Evolutionary conservation across 2,113 vertebrate species (phyloP).

Genomic region (Aplodontia rufa): DNA sequence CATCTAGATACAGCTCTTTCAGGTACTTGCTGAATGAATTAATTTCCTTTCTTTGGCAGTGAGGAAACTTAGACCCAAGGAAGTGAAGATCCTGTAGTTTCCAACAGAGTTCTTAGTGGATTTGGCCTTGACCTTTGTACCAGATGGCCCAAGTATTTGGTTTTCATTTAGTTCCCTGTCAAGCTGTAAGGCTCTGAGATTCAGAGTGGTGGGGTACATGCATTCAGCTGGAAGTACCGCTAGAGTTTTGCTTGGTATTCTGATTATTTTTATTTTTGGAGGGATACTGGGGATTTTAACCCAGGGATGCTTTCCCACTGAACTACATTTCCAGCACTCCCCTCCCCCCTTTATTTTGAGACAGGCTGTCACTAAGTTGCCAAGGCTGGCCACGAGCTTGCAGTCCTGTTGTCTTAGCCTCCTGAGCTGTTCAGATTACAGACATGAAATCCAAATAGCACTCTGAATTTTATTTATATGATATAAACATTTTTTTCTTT

Average conservation of each 20-base stretch:
- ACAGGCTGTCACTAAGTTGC: too few species aligned
- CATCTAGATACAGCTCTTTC: neutral
- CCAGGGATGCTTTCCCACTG: too few species aligned
- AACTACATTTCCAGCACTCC: too few species aligned
- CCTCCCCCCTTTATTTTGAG: too few species aligned
- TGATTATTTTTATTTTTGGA: neutral
- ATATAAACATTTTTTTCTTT: neutral
- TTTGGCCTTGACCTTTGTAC: neutral
- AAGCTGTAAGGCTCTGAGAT: neutral
- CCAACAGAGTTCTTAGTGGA: neutral
- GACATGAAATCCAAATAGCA: too few species aligned
- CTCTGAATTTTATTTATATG: neutral
- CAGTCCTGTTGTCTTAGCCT: too few species aligned
- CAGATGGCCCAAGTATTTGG: neutral
- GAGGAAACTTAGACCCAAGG: neutral
- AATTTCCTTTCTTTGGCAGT: neutral
- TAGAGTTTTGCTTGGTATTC: neutral
- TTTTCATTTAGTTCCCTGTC: neutral
- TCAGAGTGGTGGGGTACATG: neutral
- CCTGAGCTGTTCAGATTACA: too few species aligned
- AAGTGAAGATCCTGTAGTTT: neutral
- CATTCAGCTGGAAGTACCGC: neutral
- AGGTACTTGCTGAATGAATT: neutral
- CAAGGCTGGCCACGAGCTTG: too few species aligned
- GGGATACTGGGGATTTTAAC: too few species aligned